A percentile compares a stretch with the other conserved stretches of the same genome.
These are phyloP conservation scores for Bombyx huttoni DNA, from an alignment of 2,888 invertebrate genomes.

Conservation along the genomic window DNA sequence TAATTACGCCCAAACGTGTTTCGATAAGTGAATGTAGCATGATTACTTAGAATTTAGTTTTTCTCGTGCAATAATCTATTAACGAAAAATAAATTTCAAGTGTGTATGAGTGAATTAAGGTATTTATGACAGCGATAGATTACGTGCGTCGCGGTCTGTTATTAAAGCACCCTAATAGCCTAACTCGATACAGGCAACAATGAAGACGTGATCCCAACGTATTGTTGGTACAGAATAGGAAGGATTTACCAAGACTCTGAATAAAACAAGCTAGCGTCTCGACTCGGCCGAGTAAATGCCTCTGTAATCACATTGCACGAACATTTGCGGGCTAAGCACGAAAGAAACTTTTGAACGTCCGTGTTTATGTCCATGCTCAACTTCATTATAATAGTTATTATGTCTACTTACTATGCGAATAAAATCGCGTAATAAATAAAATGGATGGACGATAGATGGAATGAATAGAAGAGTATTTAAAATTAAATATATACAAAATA, in stretches of 20 bases:
- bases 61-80: background rate
- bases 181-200: slow-evolving; percentile 52
- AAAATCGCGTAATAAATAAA: too few relatives aligned
- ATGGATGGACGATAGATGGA: too few relatives aligned
- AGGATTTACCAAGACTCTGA: slow-evolving; percentile 51
- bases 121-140: slow-evolving; percentile 30
- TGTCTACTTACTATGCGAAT: too few relatives aligned
- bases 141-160: slow-evolving; percentile 24
- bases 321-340: slow-evolving; percentile 25
- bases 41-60: background rate
- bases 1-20: too few relatives aligned
- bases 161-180: slow-evolving; percentile 54
- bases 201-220: slow-evolving; percentile 39
- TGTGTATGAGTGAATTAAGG: slow-evolving; percentile 9
- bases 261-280: slow-evolving; percentile 51
- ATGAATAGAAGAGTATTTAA: too few relatives aligned
- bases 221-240: slow-evolving; percentile 56
- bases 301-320: slow-evolving; percentile 44
- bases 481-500: too few relatives aligned
- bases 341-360: slow-evolving; percentile 24
- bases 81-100: slow-evolving; percentile 3
- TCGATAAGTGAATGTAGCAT: background rate
- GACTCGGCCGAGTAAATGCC: slow-evolving; percentile 42
- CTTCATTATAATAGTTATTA: slow-evolving; percentile 10
- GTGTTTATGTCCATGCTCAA: slow-evolving; percentile 6